Evolutionary conservation across 2,888 invertebrate species (phyloP), one percentile per base, ranked within the genome.

Genomic region (Cantharis flavilabris): DNA sequence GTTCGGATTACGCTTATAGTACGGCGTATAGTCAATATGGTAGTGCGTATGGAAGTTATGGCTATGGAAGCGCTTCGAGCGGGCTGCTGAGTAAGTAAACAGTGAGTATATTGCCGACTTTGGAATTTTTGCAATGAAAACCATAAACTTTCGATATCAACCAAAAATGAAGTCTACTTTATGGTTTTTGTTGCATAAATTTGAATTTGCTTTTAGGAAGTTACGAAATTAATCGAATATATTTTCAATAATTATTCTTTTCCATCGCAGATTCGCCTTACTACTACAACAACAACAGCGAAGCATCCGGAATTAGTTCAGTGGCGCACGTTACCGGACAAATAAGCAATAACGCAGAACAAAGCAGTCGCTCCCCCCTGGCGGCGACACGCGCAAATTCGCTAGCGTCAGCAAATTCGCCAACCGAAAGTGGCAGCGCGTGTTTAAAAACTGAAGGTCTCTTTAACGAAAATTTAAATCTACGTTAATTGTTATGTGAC

Each of bases 11-110:
- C 86, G 91, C 93, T 49, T 94, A 94, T 86, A 93, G 92, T 86
- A 92, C 94, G 76, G 92, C 92, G 81, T 96, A 96, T 90, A 90
- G 92, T 83, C 92, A 95, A 86, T 95, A 95, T 87, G 93, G 94
- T 76, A 92, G 94, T 77, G 92, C 94, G 13, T 91, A 91, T 80
- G 91, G 92, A 78, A 91, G 92, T 76, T 92, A 92, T 84, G 92
- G 92, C 77, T 93, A 93, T 86, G 91, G 92, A 82, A 89, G 91
- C 84, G 90, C 92, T 85, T 89, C 91, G 90, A 90, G 91, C 89
- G 92, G 92, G 89, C 91, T 92, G 89, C 91, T 93, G 90, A 92
- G 92, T 92, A 91, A 91, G 91, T 91, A 91, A 91, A 91, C 90
- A 91, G 91, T 91, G 91, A 91, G 91, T 91, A 91, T 91, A 86